Percentiles rank a stretch among this genome's conserved stretches.
Conservation (phyloP, 2,888 invertebrate genomes). For the Nomada ferruginata region DNA sequence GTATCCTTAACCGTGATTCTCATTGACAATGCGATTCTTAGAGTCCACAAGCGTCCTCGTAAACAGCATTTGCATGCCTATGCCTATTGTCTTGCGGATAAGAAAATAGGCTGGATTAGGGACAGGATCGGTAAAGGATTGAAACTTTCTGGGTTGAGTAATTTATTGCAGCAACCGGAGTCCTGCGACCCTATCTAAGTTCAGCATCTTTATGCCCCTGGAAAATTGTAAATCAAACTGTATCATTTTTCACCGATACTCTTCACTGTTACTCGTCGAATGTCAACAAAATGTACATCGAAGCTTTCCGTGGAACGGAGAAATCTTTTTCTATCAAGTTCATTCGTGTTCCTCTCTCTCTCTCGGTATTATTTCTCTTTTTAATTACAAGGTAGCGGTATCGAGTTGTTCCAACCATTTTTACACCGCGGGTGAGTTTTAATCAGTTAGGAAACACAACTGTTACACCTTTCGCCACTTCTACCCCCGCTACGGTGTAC, state of each 20-base stretch:
- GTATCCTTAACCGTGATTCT: background rate
- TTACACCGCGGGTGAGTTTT: background rate
- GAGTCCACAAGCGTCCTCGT: constrained; percentile 5
- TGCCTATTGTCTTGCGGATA: background rate
- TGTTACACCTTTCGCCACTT: constrained; percentile 17
- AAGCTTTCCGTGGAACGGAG: too few species aligned
- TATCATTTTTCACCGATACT: too few species aligned
- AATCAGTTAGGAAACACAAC: constrained; percentile 23
- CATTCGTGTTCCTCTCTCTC: too few species aligned
- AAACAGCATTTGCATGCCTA: constrained; percentile 15
- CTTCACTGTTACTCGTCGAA: too few species aligned
- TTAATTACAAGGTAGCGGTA: constrained; percentile 1
- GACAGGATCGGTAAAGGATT: constrained; percentile 8
- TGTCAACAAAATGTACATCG: too few species aligned
- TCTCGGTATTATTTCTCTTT: background rate
- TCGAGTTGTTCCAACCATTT: background rate
- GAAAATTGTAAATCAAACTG: too few species aligned
- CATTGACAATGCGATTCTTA: background rate
- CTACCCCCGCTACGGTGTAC: background rate
- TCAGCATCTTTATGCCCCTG: too few species aligned
- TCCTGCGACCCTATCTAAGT: too few species aligned
- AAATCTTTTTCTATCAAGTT: too few species aligned
- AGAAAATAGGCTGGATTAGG: constrained; percentile 8
- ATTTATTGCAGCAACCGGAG: background rate
- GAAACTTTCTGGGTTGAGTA: background rate